Evolutionary conservation across 2,888 invertebrate species (phyloP).

Genomic region (Lepidochrysops patricia): DNA sequence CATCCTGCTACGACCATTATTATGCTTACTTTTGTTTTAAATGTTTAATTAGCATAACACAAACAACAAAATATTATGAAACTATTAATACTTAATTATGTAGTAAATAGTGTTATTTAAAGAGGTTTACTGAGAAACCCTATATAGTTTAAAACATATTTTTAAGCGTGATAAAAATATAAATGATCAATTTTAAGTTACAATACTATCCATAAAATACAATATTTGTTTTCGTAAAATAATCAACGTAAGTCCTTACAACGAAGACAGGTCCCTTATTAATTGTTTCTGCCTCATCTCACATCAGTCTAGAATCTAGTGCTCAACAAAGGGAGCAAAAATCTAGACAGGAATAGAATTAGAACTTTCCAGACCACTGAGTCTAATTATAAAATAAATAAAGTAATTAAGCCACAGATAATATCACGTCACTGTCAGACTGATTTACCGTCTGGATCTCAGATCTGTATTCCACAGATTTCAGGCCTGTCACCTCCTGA

Average conservation of each 20-base stretch:
- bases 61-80: neutral
- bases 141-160: too few species aligned
- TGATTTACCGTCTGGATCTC: constrained; percentile 21
- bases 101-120: too few species aligned
- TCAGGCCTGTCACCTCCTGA: constrained; percentile 35
- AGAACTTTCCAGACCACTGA: neutral
- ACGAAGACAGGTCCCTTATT: too few species aligned
- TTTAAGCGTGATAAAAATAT: too few species aligned
- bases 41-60: neutral
- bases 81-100: neutral
- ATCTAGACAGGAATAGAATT: neutral
- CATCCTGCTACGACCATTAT: neutral
- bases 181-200: neutral
- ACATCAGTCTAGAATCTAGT: neutral
- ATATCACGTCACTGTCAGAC: constrained; percentile 15
- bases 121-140: too few species aligned
- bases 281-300: neutral
- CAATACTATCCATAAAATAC: too few species aligned
- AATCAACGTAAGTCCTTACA: too few species aligned
- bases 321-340: neutral
- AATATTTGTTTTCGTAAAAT: too few species aligned
- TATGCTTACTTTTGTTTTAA: neutral
- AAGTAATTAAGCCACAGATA: constrained; percentile 3
- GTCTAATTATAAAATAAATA: neutral
- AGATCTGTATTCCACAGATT: constrained; percentile 32